These are phyloP conservation scores for Cercocebus atys DNA, from an alignment of 2,113 vertebrate species.

Conservation along the genomic window DNA sequence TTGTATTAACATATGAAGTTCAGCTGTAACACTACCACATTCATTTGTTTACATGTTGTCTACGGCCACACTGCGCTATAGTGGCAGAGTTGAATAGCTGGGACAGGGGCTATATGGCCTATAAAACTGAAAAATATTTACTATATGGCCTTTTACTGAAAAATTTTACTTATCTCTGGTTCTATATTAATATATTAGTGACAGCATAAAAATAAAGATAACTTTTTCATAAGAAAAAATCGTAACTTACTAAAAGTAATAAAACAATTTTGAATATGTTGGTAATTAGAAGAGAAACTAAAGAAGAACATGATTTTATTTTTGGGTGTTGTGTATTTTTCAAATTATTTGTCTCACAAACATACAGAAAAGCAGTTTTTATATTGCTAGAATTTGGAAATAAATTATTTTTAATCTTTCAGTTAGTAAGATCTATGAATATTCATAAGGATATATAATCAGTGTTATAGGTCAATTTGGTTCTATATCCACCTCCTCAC, in stretches of 20 bases:
- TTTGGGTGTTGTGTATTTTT: slow-evolving; percentile 33
- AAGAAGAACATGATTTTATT: neutral
- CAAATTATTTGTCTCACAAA: slow-evolving; percentile 28
- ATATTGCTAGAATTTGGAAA: slow-evolving; percentile 35
- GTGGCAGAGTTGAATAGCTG: neutral
- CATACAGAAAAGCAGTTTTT: slow-evolving; percentile 14
- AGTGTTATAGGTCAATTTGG: neutral
- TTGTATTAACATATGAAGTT: neutral
- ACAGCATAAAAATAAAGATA: neutral
- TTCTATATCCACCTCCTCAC: neutral
- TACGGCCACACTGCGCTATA: neutral
- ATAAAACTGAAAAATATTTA: neutral
- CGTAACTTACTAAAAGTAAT: neutral
- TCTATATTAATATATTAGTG: neutral
- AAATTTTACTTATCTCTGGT: neutral
- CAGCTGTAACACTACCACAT: neutral
- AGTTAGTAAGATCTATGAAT: neutral
- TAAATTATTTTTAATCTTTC: slow-evolving; percentile 27
- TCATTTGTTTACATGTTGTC: neutral
- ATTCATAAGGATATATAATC: slow-evolving; percentile 41
- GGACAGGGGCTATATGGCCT: neutral
- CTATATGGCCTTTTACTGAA: neutral
- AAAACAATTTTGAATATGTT: neutral
- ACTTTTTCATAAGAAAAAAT: neutral
- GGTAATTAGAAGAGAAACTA: neutral